Percentiles rank a stretch among this genome's conserved stretches.
phyloP scores from a whole-genome alignment of 2,888 invertebrate genomes.

The Machimus atricapillus region DNA sequence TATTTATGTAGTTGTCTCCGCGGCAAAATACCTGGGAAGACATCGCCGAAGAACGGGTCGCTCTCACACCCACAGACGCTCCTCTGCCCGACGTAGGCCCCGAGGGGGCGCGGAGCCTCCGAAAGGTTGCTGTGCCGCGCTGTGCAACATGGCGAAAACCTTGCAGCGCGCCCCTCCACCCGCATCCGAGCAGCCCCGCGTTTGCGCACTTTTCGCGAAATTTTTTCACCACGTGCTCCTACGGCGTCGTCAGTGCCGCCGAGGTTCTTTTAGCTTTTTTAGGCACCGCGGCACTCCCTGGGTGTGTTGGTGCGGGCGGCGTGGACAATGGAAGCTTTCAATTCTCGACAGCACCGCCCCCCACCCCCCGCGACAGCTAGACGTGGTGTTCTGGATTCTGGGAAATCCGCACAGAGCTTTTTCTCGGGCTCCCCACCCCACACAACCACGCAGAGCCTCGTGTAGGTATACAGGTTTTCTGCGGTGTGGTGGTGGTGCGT shows the following conservation, averaged over 20 bases:
- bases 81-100: background rate
- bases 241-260: background rate
- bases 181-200: background rate
- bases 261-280: background rate
- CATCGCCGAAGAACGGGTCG: background rate
- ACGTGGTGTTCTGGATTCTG: background rate
- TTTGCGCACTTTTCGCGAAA: constrained; percentile 13
- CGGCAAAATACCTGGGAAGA: background rate
- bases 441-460: background rate
- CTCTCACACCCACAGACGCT: background rate
- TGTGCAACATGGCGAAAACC: background rate
- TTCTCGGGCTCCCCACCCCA: background rate
- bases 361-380: background rate
- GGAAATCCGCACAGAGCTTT: background rate
- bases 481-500: background rate
- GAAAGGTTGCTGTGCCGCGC: background rate
- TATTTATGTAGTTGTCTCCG: background rate
- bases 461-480: background rate
- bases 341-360: background rate
- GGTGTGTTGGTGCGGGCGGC: background rate
- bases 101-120: background rate
- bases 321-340: background rate
- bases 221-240: constrained; percentile 14
- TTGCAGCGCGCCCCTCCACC: background rate
- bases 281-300: background rate